Conservation (phyloP, 2,113 vertebrate species). For the Astur gentilis region DNA sequence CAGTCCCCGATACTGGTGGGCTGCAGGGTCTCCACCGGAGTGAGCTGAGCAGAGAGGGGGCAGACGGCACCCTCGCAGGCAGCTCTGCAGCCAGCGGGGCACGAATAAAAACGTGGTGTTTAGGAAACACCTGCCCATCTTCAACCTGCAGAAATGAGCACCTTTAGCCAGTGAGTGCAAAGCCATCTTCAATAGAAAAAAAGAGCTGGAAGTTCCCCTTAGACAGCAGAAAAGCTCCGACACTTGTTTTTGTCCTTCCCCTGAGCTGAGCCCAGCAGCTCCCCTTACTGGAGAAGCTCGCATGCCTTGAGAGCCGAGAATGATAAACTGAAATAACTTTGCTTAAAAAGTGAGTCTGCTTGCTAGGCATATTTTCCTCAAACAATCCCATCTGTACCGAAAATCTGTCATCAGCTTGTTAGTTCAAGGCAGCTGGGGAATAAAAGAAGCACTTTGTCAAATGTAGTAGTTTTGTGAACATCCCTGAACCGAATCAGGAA, state of each 20-base stretch:
- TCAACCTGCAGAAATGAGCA: background rate
- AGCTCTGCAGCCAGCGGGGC: accelerated
- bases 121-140: background rate
- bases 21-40: background rate
- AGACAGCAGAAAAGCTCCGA: background rate
- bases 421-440: background rate
- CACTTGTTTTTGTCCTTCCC: background rate
- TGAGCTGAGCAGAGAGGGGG: background rate
- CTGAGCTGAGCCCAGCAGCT: background rate
- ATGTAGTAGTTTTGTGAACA: background rate
- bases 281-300: background rate
- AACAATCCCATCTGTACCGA: background rate
- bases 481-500: background rate
- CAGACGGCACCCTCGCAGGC: background rate
- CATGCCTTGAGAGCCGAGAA: background rate
- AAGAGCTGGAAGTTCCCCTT: background rate
- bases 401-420: background rate
- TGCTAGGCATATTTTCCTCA: background rate
- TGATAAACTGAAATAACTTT: background rate
- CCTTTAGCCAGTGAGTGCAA: background rate
- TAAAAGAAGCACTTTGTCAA: slow-evolving; percentile 14
- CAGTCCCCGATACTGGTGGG: accelerated
- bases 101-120: background rate
- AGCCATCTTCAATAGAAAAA: background rate
- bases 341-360: background rate